Conservation (phyloP, 2,888 invertebrate species). For the Lasioglossum calceatum region DNA sequence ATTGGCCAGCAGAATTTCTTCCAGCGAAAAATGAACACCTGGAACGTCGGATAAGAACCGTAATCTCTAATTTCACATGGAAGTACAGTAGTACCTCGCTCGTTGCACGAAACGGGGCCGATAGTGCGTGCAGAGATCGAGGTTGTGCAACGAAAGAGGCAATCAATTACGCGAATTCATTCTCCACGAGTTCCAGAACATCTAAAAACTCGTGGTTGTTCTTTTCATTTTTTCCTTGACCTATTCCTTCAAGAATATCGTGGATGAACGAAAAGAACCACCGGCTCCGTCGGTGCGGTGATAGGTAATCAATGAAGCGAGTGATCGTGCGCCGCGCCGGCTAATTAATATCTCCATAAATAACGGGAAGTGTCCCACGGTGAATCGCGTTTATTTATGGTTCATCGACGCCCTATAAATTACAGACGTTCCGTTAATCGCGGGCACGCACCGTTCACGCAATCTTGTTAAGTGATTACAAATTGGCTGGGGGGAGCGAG, state of each 20-base stretch:
- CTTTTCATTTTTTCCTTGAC: too few relatives aligned
- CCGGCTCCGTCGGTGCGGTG: not conserved
- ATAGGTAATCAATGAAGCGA: slow-evolving; percentile 16
- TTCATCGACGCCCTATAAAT: slow-evolving; percentile 26
- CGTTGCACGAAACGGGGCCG: too few relatives aligned
- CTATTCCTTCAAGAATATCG: not conserved
- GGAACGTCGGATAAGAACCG: too few relatives aligned
- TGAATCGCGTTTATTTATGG: slow-evolving; percentile 29
- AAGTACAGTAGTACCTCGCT: too few relatives aligned
- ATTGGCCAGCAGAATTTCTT: not conserved
- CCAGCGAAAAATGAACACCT: not conserved
- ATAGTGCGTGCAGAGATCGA: too few relatives aligned
- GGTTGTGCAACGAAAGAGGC: too few relatives aligned
- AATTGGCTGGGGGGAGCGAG: not conserved
- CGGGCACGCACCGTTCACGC: slow-evolving; percentile 14
- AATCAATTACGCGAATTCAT: too few relatives aligned
- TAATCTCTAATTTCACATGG: too few relatives aligned
- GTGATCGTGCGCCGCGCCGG: not conserved
- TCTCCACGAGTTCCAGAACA: too few relatives aligned
- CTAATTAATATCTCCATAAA: slow-evolving; percentile 32
- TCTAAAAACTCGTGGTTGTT: too few relatives aligned
- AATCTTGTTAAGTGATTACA: slow-evolving; percentile 13
- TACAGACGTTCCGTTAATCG: slow-evolving; percentile 3
- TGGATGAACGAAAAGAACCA: not conserved
- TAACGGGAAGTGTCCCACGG: slow-evolving; percentile 8